Evolutionary conservation across 30 jellyfish, hydroid and myxozoan species (phyloP), one percentile per base, ranked within the genome.

Genomic region (Aurelia coerulea): DNA sequence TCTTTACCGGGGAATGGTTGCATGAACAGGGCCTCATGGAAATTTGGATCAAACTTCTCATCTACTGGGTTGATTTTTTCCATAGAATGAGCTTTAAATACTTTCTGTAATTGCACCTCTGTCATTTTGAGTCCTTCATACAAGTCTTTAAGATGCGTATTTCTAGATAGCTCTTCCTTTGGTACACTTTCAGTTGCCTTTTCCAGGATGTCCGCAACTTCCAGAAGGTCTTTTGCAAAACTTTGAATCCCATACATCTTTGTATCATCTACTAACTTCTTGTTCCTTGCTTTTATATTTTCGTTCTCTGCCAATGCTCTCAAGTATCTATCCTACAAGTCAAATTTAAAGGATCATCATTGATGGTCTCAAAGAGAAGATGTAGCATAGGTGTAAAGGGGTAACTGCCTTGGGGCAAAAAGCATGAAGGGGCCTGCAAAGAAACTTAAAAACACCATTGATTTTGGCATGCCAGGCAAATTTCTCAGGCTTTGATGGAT

Each of bases 1-100:
- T 85, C 96, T 62, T 90, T 90, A 19, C 87, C 97, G 68, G 96
- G 96, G 73, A 86, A 73, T 1, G 97, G 93, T 72, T 79, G 92
- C 96, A 90, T 94, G 74, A 90, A 95, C 81, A 90, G 6, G 7
- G 99, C 99, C 53, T 87, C 97, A 80, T 95, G 99, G 66, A 95
- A 95, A 83, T 95, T 95, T n/a, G 99, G 99, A 63, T 95, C 99
- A 77, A 95, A 95, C 63, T 95, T 90, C 18, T 90, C 97, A 17
- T 87, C 95, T 32, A 86, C 63, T 65, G 99, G 99, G 56, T 95
- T 69, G 15, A 79, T 75, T 58, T 95, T 95, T 81, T 79, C 95
- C 32, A 95, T 51, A 16, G 98, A 97, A 65, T 95, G 98, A 41
- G 89, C 51, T 29, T 80, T 78, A 65, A 95, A 95, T 19, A 90